Percentiles rank a stretch among this genome's conserved stretches.
Evolutionary conservation across 2,797 vertebrate species (phyloP).

Genomic region (Kryptolebias ocellatus): DNA sequence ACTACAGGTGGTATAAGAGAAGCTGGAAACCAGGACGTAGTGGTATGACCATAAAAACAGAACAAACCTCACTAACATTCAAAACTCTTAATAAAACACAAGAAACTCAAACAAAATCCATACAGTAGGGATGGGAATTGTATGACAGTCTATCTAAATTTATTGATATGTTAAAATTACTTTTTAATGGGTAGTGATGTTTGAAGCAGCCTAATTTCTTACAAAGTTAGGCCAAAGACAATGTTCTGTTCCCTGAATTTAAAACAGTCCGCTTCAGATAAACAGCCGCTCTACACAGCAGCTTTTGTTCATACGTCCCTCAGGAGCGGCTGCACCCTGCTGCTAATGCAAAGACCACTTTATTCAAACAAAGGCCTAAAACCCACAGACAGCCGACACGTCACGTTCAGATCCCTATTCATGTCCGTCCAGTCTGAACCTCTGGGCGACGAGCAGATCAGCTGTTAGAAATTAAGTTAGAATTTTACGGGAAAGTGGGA

Average conservation of each 20-base stretch:
- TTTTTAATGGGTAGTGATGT: neutral
- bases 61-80: too few relatives aligned
- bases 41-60: too few relatives aligned
- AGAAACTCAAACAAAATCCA: too few relatives aligned
- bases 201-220: neutral
- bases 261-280: slow-evolving; percentile 42
- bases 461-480: slow-evolving; percentile 38
- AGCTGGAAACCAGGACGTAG: too few relatives aligned
- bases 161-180: too few relatives aligned
- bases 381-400: slow-evolving; percentile 32
- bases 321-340: slow-evolving; percentile 58
- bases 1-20: too few relatives aligned
- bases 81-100: too few relatives aligned
- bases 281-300: slow-evolving; percentile 47
- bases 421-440: slow-evolving; percentile 6
- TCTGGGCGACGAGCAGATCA: slow-evolving; percentile 7
- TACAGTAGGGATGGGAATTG: too few relatives aligned
- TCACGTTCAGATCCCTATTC: slow-evolving; percentile 28
- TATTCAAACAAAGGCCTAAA: slow-evolving; percentile 52
- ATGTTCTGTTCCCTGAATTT: slow-evolving; percentile 21
- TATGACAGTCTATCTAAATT: too few relatives aligned
- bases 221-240: slow-evolving; percentile 12
- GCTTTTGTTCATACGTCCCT: slow-evolving; percentile 46
- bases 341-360: slow-evolving; percentile 45
- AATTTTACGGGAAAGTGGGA: slow-evolving; percentile 33